These are phyloP conservation scores for Brachionus paranguensis DNA, from an alignment of 1,140 invertebrate genomes.

Conservation along the genomic window DNA sequence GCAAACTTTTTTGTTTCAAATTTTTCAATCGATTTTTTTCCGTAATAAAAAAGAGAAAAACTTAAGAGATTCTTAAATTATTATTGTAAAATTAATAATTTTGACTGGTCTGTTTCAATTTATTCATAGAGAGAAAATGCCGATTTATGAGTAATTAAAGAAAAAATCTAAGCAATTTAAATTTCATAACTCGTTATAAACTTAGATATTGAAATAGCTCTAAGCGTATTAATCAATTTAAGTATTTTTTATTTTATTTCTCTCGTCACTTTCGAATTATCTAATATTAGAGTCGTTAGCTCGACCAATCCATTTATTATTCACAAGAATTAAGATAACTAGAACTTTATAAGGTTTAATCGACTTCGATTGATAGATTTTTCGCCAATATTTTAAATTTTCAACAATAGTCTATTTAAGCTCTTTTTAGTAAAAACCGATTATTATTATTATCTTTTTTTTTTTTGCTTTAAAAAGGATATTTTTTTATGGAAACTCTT, in stretches of 20 bases:
- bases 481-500: not conserved
- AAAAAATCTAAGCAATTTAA: conserved; percentile 6
- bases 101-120: conserved; percentile 4
- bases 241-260: not conserved
- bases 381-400: not conserved
- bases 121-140: not conserved
- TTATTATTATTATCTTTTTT: not conserved
- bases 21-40: not conserved
- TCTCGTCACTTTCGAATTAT: conserved; percentile 11
- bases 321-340: not conserved
- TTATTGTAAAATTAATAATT: not conserved
- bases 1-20: not conserved
- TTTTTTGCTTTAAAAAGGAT: not conserved
- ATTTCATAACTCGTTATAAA: not conserved
- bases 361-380: not conserved
- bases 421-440: not conserved
- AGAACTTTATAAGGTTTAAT: not conserved
- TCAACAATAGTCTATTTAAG: not conserved
- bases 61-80: not conserved
- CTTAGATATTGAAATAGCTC: conserved; percentile 6
- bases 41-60: not conserved
- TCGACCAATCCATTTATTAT: not conserved
- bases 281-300: not conserved
- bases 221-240: conserved; percentile 23
- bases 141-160: not conserved